phyloP scores from a whole-genome alignment of 1,140 invertebrate genomes.

The Drosophila bifasciata region DNA sequence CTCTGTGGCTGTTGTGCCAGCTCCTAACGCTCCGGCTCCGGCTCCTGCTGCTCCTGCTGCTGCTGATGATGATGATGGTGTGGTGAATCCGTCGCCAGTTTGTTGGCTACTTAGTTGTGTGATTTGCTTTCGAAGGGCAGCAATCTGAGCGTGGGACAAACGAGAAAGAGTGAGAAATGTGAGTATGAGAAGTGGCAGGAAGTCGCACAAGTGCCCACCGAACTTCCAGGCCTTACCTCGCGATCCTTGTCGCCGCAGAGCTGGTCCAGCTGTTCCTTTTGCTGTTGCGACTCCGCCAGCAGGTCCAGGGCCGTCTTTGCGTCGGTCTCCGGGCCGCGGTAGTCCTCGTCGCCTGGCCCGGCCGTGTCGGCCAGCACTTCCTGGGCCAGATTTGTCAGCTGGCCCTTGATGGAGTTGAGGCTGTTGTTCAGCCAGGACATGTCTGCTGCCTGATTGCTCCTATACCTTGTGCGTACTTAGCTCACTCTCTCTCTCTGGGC shows the following conservation, averaged over 20 bases:
- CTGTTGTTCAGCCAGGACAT: conserved; percentile 92
- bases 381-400: conserved; percentile 90
- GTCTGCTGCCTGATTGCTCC: conserved; percentile 34
- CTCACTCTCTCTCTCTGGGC: conserved; percentile 8
- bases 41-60: too few species aligned
- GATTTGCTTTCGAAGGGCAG: conserved; percentile 69
- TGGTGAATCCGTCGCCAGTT: conserved; percentile 29
- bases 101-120: conserved; percentile 53
- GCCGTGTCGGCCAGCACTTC: conserved; percentile 87
- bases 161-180: background rate
- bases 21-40: too few species aligned
- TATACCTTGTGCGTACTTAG: background rate
- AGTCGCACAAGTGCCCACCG: conserved; percentile 44
- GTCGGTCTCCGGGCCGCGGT: conserved; percentile 57
- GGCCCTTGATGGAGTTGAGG: conserved; percentile 89
- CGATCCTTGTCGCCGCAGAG: conserved; percentile 87
- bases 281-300: conserved; percentile 85
- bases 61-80: conserved; percentile 3
- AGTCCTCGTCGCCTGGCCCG: conserved; percentile 83
- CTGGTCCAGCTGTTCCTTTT: conserved; percentile 86
- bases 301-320: conserved; percentile 65
- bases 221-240: conserved; percentile 85
- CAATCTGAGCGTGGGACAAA: conserved; percentile 50
- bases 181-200: conserved; percentile 14
- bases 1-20: too few species aligned